Evolutionary conservation across 2,888 invertebrate species (phyloP), one percentile per base, ranked within the genome.

Genomic region (Hartigia nigra): DNA sequence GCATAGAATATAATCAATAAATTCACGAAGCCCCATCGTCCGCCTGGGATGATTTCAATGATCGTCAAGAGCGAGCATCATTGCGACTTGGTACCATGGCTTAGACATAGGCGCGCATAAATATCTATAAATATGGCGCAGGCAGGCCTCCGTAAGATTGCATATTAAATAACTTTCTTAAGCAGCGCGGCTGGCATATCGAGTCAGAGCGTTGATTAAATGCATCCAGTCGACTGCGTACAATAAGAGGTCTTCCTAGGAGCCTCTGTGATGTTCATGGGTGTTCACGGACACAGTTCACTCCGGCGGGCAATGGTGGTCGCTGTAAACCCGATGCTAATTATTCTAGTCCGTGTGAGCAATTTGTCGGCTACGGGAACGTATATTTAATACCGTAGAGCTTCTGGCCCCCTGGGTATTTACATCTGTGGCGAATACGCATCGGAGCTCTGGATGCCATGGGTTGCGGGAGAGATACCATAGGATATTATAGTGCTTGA

Each of bases 271-370:
- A 72, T 34, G 72, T 72, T 72, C 72, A 72, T 32, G 32, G 72
- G 72, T 34, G 72, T 72, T 72, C 32, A 72, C 32, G 55, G 55
- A 55, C 55, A 55, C 55, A 14, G 72, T 34, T 31, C 31, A 11
- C 31, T 72, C 72, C 72, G 72, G 32, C 72, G 72, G 72, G 72
- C 31, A 72, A 55, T 34, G 72, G 31, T 32, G 23, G 72, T 31
- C 32, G 32, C 72, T 55, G 55, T 31, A 72, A 34, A 31, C 81
- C 83, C 84, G 86, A 89, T 89, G 89, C 90, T 90, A 90, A 90
- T 90, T 90, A 90, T 90, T 90, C 88, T 89, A 88, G 89, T 86
- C 88, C 88, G 89, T 88, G 87, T 85, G 87, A 87, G 90, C 89
- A 90, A 90, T 90, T 90, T 90, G 90, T 90, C 89, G 88, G 83